Evolutionary conservation across 2,797 vertebrate species (phyloP), one percentile per base, ranked within the genome.

Genomic region (Semaprochilodus insignis): DNA sequence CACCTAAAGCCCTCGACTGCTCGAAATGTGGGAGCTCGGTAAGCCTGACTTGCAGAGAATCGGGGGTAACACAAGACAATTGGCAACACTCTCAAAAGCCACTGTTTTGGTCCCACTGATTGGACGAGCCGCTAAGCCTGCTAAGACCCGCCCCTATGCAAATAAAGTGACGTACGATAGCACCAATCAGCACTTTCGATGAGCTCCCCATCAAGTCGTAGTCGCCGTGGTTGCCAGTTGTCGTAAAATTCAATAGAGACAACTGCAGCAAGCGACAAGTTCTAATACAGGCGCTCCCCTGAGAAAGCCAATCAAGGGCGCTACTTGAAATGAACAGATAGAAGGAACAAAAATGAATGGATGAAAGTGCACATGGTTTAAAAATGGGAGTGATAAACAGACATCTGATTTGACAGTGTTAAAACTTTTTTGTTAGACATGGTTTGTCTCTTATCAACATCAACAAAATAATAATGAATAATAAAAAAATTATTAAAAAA

Each of bases 151-250:
- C 74, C 80, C 55, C 11, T 51, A 76, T 67, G 52, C 23, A 59
- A 70, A 69, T 70, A 0, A 52, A 10, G 19, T 8, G 2, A 19
- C 73, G n/a, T 15, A 36, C 8, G 15, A 8, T 0, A 6, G 10
- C 25, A 65, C 81, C 74, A 82, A 82, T 82, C 66, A 77, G 44
- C 27, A 25, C 57, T 5, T 55, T 15, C 10, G 1, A 15, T 0
- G 16, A 40, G 40, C 80, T 6, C 54, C 17, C 17, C 15, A 57
- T 3, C 0, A 3, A 44, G 10, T 17, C 15, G 16, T 14, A 59
- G 72, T 0, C 17, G 17, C 5, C 4, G 34, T 14, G 36, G 80
- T 77, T 70, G 74, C 74, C 65, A 76, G 65, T 51, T 80, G 44
- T 1, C 5, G 19, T 21, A 25, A 69, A 81, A 81, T 0, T 59